phyloP scores from a whole-genome alignment of 2,888 invertebrate species.

The Salticus scenicus region DNA sequence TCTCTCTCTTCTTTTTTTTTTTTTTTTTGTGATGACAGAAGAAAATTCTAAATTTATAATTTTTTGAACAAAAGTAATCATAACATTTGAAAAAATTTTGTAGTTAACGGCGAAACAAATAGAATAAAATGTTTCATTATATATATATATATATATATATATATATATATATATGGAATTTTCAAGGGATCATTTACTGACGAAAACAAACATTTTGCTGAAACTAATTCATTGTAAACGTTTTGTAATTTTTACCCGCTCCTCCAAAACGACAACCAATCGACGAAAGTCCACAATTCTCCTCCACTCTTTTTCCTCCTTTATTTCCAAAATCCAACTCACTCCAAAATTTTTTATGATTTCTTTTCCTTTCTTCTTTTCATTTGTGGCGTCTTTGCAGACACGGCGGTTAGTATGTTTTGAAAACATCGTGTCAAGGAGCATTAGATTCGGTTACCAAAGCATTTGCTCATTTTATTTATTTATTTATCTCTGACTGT shows the following conservation, averaged over 20 bases:
- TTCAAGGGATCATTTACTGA: too few relatives aligned
- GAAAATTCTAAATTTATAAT: too few relatives aligned
- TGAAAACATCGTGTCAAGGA: slow-evolving; percentile 32
- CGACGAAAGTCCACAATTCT: not conserved
- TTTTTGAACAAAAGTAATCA: too few relatives aligned
- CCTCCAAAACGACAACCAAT: not conserved
- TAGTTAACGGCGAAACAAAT: too few relatives aligned
- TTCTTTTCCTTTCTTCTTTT: not conserved
- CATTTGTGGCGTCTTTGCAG: slow-evolving; percentile 3
- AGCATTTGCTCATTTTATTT: slow-evolving; percentile 6
- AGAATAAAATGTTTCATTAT: too few relatives aligned
- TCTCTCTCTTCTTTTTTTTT: too few relatives aligned
- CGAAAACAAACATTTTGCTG: too few relatives aligned
- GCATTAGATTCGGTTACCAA: slow-evolving; percentile 40
- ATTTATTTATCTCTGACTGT: not conserved
- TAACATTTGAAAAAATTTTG: too few relatives aligned
- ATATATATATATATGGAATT: too few relatives aligned
- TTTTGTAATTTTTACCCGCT: not conserved
- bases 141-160: too few relatives aligned
- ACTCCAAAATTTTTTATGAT: not conserved
- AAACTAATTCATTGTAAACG: too few relatives aligned
- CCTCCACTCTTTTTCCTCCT: not conserved
- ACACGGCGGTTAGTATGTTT: slow-evolving; percentile 23
- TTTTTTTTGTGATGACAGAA: too few relatives aligned
- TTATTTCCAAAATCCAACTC: not conserved